A percentile compares a stretch with the other conserved stretches of the same genome.
Evolutionary conservation across 1,140 invertebrate genomes (phyloP).

Genomic region (Gerris buenoi): DNA sequence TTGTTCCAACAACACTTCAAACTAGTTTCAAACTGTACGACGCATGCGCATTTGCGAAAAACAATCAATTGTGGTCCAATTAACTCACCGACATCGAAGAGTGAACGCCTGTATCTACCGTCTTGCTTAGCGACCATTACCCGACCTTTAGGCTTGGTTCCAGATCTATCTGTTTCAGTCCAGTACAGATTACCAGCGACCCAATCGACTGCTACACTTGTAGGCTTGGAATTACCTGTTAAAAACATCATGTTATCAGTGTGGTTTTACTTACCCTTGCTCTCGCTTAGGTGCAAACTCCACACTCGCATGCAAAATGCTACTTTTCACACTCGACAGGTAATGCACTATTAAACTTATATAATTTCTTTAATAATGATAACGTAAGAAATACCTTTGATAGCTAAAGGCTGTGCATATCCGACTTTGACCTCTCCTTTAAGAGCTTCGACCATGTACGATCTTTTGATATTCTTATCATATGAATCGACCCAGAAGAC

Average conservation of each 20-base stretch:
- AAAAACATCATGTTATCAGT: constrained; percentile 17
- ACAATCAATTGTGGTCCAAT: neutral
- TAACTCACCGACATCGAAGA: constrained; percentile 33
- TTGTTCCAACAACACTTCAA: too few species aligned
- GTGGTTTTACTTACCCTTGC: too few species aligned
- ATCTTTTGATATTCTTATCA: constrained; percentile 77
- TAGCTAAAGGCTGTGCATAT: constrained; percentile 73
- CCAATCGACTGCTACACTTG: constrained; percentile 79
- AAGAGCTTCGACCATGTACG: constrained; percentile 68
- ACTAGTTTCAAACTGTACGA: too few species aligned
- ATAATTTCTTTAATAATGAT: too few species aligned
- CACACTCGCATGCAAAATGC: too few species aligned
- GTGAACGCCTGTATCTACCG: constrained; percentile 67
- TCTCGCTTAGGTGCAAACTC: too few species aligned
- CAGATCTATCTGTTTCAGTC: constrained; percentile 69
- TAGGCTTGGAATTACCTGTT: constrained; percentile 56
- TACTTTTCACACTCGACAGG: too few species aligned
- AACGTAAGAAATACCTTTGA: constrained; percentile 41
- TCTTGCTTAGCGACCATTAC: constrained; percentile 79
- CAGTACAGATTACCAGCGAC: constrained; percentile 84
- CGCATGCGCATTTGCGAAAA: too few species aligned
- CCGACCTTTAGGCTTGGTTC: constrained; percentile 50
- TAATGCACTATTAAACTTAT: too few species aligned
- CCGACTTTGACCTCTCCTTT: constrained; percentile 61
- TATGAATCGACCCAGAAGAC: constrained; percentile 87